Conservation (phyloP, 2,113 vertebrate genomes). For the Gymnorhina tibicen region DNA sequence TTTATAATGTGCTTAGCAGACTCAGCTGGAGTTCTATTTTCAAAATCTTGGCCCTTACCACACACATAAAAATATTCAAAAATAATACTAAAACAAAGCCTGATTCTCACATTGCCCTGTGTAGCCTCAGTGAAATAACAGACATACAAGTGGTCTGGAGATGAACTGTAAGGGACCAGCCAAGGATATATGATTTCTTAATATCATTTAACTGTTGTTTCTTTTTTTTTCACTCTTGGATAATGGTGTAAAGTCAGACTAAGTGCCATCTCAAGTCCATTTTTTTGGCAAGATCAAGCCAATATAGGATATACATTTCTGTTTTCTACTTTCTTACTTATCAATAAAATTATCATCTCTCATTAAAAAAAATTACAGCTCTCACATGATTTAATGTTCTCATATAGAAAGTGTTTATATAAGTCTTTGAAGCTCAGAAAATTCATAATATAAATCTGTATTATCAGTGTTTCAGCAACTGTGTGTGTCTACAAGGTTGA, state of each 20-base stretch:
- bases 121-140: constrained; percentile 17
- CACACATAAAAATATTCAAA: background rate
- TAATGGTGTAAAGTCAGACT: constrained; percentile 2
- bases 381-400: background rate
- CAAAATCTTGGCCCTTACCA: constrained; percentile 6
- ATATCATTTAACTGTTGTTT: background rate
- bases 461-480: background rate
- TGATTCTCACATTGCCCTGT: background rate
- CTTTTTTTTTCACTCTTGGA: background rate
- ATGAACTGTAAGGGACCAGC: background rate
- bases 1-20: constrained; percentile 13
- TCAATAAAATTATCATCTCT: background rate
- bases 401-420: background rate
- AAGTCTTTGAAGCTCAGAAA: background rate
- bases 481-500: background rate
- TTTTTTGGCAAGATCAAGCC: background rate
- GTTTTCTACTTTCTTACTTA: background rate
- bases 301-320: background rate
- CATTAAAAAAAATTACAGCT: background rate
- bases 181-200: constrained; percentile 2
- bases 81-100: background rate
- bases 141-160: constrained; percentile 29
- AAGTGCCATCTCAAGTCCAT: background rate
- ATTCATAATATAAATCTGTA: background rate
- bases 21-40: background rate